These are phyloP conservation scores for Leptinotarsa texana DNA, from an alignment of 1,140 invertebrate species.

Conservation along the genomic window DNA sequence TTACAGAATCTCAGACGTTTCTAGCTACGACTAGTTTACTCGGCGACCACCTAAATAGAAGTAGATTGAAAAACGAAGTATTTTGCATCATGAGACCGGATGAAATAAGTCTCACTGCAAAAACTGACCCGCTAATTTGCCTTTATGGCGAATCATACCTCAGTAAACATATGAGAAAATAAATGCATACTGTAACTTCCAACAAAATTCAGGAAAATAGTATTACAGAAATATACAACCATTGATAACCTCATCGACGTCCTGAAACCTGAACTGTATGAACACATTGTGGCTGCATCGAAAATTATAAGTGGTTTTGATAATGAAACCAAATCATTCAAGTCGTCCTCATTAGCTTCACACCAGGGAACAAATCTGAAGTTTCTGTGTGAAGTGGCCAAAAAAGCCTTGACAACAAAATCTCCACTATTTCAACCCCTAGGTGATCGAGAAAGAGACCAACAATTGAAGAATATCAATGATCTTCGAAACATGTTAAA, in stretches of 20 bases:
- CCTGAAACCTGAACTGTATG: slow-evolving; percentile 32
- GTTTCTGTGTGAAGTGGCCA: slow-evolving; percentile 36
- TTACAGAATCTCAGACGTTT: slow-evolving; percentile 26
- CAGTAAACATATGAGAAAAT: slow-evolving; percentile 36
- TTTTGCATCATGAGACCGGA: slow-evolving; percentile 35
- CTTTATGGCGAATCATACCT: slow-evolving; percentile 35
- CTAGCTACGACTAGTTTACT: slow-evolving; percentile 23
- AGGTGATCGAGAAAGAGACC: slow-evolving; percentile 16
- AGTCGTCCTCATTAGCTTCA: slow-evolving; percentile 35
- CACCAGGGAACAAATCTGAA: slow-evolving; percentile 37
- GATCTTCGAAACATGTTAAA: slow-evolving; percentile 29
- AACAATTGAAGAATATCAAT: slow-evolving; percentile 29
- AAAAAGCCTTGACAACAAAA: slow-evolving; percentile 35
- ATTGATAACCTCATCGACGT: slow-evolving; percentile 14
- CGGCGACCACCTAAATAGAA: slow-evolving; percentile 22
- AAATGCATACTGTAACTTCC: slow-evolving; percentile 32
- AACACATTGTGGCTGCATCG: slow-evolving; percentile 26
- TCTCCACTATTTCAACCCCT: slow-evolving; percentile 21
- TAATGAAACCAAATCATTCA: slow-evolving; percentile 30
- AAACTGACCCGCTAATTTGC: slow-evolving; percentile 37
- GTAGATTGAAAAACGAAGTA: slow-evolving; percentile 33
- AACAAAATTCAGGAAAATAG: slow-evolving; percentile 35
- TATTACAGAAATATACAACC: slow-evolving; percentile 14
- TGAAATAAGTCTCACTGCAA: slow-evolving; percentile 31
- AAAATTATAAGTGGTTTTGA: slow-evolving; percentile 40